These are phyloP conservation scores for Seriola dumerili DNA, from an alignment of 2,113 vertebrate species.

Conservation along the genomic window DNA sequence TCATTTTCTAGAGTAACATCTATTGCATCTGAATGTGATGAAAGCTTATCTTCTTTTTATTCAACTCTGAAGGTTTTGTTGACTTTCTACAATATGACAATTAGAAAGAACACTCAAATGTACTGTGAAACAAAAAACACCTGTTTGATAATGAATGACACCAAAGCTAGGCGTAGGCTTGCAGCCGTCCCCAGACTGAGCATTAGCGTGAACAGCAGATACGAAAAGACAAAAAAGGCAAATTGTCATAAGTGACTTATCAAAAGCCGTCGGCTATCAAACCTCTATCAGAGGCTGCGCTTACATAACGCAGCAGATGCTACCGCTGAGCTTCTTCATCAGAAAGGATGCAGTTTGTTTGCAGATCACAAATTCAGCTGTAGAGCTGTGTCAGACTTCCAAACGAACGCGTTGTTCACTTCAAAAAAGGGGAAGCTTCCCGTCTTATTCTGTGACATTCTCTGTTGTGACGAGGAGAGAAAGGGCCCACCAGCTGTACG, in stretches of 20 bases:
- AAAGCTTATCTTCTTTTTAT: background rate
- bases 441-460: constrained; percentile 18
- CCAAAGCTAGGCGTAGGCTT: background rate
- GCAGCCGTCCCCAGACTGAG: constrained; percentile 4
- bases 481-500: constrained; percentile 39
- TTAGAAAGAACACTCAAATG: background rate
- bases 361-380: constrained; percentile 50
- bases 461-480: constrained; percentile 54
- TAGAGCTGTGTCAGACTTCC: constrained; percentile 37
- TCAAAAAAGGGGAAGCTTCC: constrained; percentile 53
- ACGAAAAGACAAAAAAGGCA: constrained; percentile 39
- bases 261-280: constrained; percentile 58
- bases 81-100: background rate
- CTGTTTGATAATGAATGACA: background rate
- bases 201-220: background rate
- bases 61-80: background rate
- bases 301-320: constrained; percentile 40
- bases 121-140: background rate
- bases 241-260: constrained; percentile 57
- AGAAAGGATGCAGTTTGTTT: constrained; percentile 48
- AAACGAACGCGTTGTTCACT: constrained; percentile 32
- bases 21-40: background rate
- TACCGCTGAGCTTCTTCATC: constrained; percentile 29
- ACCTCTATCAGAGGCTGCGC: constrained; percentile 41
- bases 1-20: background rate